phyloP scores from a whole-genome alignment of 2,888 invertebrate genomes.

The Ecdyonurus torrentis region DNA sequence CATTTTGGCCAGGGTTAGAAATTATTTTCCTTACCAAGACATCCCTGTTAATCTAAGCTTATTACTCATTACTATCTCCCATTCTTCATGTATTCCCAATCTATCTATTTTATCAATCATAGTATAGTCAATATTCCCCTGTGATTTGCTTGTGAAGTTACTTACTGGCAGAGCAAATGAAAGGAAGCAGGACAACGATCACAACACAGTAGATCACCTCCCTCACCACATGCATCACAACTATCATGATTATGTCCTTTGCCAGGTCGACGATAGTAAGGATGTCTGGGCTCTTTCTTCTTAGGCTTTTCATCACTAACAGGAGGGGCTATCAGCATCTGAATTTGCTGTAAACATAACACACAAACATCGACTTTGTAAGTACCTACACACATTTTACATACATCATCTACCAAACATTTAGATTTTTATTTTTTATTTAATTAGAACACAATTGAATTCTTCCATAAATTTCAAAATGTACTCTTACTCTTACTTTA shows the following conservation, averaged over 20 bases:
- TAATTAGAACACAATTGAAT: too few species aligned
- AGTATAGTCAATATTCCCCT: too few species aligned
- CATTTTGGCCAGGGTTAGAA: too few species aligned
- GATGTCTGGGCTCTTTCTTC: constrained; percentile 42
- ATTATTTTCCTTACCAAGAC: too few species aligned
- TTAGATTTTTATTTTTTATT: too few species aligned
- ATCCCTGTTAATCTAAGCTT: too few species aligned
- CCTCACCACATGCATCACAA: constrained; percentile 89
- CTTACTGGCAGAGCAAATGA: constrained; percentile 90
- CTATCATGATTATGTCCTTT: constrained; percentile 81
- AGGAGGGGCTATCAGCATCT: constrained; percentile 75
- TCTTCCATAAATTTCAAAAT: too few species aligned
- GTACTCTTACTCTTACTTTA: too few species aligned
- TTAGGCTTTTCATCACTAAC: constrained; percentile 52
- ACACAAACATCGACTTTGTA: constrained; percentile 17
- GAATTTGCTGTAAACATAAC: constrained; percentile 50
- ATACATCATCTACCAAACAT: background rate
- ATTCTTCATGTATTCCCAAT: too few species aligned
- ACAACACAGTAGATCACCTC: constrained; percentile 88
- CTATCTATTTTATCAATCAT: too few species aligned
- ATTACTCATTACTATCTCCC: too few species aligned
- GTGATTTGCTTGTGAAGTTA: too few species aligned
- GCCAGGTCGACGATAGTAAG: constrained; percentile 72
- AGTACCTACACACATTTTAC: background rate
- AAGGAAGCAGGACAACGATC: constrained; percentile 93